Evolutionary conservation across 1,140 invertebrate species (phyloP).

Genomic region (Rhyzopertha dominica): DNA sequence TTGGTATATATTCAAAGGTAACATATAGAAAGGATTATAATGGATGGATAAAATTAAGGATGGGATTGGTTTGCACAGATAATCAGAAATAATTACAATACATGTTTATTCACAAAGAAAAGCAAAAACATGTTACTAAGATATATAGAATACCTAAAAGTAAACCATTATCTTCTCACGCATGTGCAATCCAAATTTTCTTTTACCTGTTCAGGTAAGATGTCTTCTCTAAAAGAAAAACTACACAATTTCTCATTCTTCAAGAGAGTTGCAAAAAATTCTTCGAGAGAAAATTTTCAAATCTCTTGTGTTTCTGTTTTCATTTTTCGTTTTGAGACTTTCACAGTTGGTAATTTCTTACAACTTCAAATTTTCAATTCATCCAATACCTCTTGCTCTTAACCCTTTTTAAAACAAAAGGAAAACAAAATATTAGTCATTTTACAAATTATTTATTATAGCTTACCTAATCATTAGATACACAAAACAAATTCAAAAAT

Average conservation of each 20-base stretch:
- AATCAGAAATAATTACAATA: too few species aligned
- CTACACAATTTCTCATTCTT: slow-evolving; percentile 25
- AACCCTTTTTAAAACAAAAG: slow-evolving; percentile 43
- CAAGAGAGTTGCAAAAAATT: slow-evolving; percentile 30
- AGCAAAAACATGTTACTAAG: too few species aligned
- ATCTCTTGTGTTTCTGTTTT: slow-evolving; percentile 25
- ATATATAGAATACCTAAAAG: too few species aligned
- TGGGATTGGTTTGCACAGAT: too few species aligned
- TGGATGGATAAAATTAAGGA: too few species aligned
- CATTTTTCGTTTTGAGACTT: slow-evolving; percentile 20
- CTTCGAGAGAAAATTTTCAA: slow-evolving; percentile 21
- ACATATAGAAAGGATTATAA: too few species aligned
- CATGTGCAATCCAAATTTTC: too few species aligned
- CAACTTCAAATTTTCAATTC: slow-evolving; percentile 38
- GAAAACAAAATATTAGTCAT: slow-evolving; percentile 43
- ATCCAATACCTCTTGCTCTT: slow-evolving; percentile 42
- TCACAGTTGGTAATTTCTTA: slow-evolving; percentile 23
- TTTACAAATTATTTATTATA: slow-evolving; percentile 35
- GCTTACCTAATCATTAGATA: slow-evolving; percentile 32
- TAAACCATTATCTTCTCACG: too few species aligned
- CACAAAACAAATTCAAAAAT: slow-evolving; percentile 7
- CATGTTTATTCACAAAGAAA: too few species aligned
- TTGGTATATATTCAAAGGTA: too few species aligned
- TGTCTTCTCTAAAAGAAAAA: slow-evolving; percentile 16
- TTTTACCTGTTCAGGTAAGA: too few species aligned